A percentile compares a stretch with the other conserved stretches of the same genome.
Evolutionary conservation across 2,888 invertebrate genomes (phyloP).

Genomic region (Spialia ferax): DNA sequence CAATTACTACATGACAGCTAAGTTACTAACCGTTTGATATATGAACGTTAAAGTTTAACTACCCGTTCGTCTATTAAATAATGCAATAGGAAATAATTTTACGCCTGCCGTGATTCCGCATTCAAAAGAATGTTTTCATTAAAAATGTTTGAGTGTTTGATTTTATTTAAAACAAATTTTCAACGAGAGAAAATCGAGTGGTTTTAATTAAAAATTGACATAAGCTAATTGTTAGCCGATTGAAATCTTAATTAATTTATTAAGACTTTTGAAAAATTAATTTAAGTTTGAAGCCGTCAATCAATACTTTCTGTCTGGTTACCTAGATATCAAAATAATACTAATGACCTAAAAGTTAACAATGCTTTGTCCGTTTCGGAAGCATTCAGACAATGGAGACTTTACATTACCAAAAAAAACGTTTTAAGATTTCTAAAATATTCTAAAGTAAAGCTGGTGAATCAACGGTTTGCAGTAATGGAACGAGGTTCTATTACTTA

Average conservation of each 20-base stretch:
- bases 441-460: conserved; percentile 9
- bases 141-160: not conserved
- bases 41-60: conserved; percentile 28
- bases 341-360: not conserved
- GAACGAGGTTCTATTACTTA: conserved; percentile 50
- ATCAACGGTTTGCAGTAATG: conserved; percentile 34
- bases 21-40: conserved; percentile 33
- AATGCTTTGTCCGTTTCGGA: conserved; percentile 8
- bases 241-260: too few species aligned
- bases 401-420: conserved; percentile 10
- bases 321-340: not conserved
- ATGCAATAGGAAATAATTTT: conserved; percentile 24
- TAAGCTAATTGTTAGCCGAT: too few species aligned
- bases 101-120: not conserved
- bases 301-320: too few species aligned
- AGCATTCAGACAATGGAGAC: not conserved
- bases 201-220: too few species aligned
- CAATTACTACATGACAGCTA: conserved; percentile 26
- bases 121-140: not conserved
- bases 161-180: too few species aligned
- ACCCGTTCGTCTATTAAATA: conserved; percentile 24
- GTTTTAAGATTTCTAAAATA: conserved; percentile 32
- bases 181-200: too few species aligned
- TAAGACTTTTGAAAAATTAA: too few species aligned
- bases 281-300: too few species aligned